Base-by-base conservation (phyloP, 2,797 vertebrate species). In the Anomalospiza imberbis region DNA sequence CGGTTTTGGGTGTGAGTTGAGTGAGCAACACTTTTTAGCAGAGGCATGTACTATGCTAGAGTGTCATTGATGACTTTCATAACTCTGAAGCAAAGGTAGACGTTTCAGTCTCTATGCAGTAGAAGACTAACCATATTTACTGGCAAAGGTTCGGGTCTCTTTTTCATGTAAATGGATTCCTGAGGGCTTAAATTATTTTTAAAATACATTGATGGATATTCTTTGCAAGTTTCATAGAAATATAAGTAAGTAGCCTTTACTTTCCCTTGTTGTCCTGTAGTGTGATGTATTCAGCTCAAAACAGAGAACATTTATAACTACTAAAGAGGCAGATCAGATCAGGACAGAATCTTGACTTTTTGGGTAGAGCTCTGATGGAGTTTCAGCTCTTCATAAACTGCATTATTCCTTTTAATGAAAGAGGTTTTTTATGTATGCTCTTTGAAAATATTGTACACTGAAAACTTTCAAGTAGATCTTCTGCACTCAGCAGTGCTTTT, bases 11-110 rank as follows among this genome's bases (percentile, higher is more conserved):
- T 4, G 3, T 63, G 31, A 32, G 17, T 54, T 72, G 50, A 42
- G 13, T 1, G 2, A 58, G 22, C 22, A 53, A 4, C 0, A 0
- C 12, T 67, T 85, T 58, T 63, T 42, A 79, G 40, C 31, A 63
- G 40, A 44, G 53, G 11, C 19, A 15, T 16, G 8, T 55, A 5
- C 32, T 65, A 24, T 62, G 32, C 29, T 87, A 47, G 40, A 60
- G 7, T n/a, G 13, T 71, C 48, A 67, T 31, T 71, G 16, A 34
- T 89, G 40, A 45, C 13, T 90, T 79, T 38, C 8, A 9, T 85
- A 38, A 45, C 20, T 81, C 45, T 50, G 78, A 78, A 84, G 34
- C 42, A 84, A 73, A 29, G 60, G 18, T 36, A 66, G 66, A 24
- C 55, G 17, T 70, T 79, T 67, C 48, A 53, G 45, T 58, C 3